These are phyloP conservation scores for Procambarus virginalis DNA, from an alignment of 1,140 invertebrate species.

Conservation along the genomic window DNA sequence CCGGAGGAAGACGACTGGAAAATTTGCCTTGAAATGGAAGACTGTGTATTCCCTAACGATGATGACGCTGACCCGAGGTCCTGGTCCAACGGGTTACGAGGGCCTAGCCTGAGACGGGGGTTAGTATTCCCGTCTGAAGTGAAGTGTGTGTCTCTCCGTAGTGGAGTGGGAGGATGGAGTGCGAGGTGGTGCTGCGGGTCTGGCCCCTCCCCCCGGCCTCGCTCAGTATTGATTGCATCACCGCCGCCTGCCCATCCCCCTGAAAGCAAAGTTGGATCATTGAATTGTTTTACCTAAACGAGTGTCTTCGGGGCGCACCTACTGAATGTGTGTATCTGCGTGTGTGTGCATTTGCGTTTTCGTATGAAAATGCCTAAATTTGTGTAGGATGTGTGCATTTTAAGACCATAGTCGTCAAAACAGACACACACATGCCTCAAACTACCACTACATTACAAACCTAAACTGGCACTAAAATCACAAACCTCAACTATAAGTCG, in stretches of 20 bases:
- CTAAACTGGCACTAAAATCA: too few relatives aligned
- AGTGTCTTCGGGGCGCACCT: not conserved
- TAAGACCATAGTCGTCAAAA: too few relatives aligned
- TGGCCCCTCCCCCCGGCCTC: not conserved
- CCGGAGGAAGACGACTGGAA: conserved; percentile 40
- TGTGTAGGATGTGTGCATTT: not conserved
- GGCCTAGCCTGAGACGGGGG: not conserved
- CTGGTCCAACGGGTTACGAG: not conserved
- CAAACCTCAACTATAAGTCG: too few relatives aligned
- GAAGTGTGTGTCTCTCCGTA: not conserved
- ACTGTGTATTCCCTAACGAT: conserved; percentile 3
- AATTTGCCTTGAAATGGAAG: conserved; percentile 47
- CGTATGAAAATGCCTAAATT: not conserved
- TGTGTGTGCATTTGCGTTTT: not conserved
- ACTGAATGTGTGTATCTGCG: not conserved
- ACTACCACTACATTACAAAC: too few relatives aligned
- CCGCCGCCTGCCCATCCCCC: conserved; percentile 21
- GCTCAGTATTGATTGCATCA: conserved; percentile 41
- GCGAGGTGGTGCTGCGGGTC: not conserved
- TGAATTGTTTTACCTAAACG: conserved; percentile 9
- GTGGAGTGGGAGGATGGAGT: not conserved
- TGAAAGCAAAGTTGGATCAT: conserved; percentile 29
- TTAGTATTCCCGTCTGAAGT: not conserved
- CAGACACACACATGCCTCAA: too few relatives aligned
- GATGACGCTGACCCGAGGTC: not conserved